Evolutionary conservation across 2,797 vertebrate genomes (phyloP).

Genomic region (Fistularia tabacaria): DNA sequence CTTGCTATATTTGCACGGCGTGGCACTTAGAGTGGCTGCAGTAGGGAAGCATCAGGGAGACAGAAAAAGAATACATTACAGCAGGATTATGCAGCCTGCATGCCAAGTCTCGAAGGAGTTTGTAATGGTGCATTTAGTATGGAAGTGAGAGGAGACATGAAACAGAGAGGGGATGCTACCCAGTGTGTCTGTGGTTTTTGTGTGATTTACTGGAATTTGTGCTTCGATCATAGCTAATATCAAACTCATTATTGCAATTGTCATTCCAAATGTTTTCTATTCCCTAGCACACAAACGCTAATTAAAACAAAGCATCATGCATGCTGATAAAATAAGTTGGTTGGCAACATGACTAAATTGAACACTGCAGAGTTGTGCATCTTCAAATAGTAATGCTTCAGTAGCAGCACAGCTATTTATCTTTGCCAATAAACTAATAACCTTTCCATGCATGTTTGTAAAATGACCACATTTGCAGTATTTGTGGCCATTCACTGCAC

Average conservation of each 20-base stretch:
- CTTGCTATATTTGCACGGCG: slow-evolving; percentile 32
- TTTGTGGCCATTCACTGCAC: slow-evolving; percentile 42
- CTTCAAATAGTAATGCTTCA: not conserved
- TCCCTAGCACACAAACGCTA: slow-evolving; percentile 23
- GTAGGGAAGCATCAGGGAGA: slow-evolving; percentile 29
- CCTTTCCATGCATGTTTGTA: not conserved
- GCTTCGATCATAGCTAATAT: slow-evolving; percentile 42
- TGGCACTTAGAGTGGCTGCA: slow-evolving; percentile 38
- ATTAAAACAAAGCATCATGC: slow-evolving; percentile 61
- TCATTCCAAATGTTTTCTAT: slow-evolving; percentile 39
- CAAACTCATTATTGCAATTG: slow-evolving; percentile 48
- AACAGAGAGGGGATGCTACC: slow-evolving; percentile 10
- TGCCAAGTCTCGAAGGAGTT: slow-evolving; percentile 57
- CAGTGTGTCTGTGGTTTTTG: slow-evolving; percentile 10
- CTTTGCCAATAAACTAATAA: slow-evolving; percentile 1
- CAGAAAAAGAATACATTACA: slow-evolving; percentile 55
- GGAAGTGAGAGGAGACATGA: slow-evolving; percentile 26
- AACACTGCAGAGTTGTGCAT: not conserved
- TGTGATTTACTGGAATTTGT: slow-evolving; percentile 32
- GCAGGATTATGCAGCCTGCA: slow-evolving; percentile 44
- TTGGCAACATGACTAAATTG: slow-evolving; percentile 20
- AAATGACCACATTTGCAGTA: slow-evolving; percentile 38
- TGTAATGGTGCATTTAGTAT: slow-evolving; percentile 50
- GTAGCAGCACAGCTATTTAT: not conserved
- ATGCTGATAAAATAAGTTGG: slow-evolving; percentile 38